Conservation (phyloP, 1,140 invertebrate species). For the Zelostemma sp. region DNA sequence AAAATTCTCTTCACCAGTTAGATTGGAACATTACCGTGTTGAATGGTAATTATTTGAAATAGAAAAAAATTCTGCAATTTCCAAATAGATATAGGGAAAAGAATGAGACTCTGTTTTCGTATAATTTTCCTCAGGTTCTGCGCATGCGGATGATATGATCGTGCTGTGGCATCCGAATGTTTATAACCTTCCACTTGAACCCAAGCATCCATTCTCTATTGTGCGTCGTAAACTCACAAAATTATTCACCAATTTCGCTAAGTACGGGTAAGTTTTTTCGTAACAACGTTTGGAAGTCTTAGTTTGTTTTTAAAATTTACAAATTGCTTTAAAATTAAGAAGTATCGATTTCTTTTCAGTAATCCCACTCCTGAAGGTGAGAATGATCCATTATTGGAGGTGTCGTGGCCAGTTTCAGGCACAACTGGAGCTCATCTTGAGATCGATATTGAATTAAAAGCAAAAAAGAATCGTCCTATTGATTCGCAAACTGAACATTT, state of each 20-base stretch:
- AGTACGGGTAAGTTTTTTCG: slow-evolving; percentile 69
- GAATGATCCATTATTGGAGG: slow-evolving; percentile 12
- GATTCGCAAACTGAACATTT: neutral
- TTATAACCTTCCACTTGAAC: slow-evolving; percentile 71
- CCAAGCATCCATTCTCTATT: slow-evolving; percentile 69
- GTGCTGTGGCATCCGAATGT: slow-evolving; percentile 74
- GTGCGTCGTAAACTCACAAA: slow-evolving; percentile 72
- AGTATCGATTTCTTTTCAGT: slow-evolving; percentile 3
- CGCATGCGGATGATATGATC: slow-evolving; percentile 74
- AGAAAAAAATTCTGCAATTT: neutral
- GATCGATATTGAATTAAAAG: slow-evolving; percentile 16
- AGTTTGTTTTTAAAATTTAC: neutral
- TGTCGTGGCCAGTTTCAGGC: slow-evolving; percentile 20
- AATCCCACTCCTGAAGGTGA: slow-evolving; percentile 21
- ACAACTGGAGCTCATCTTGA: slow-evolving; percentile 18
- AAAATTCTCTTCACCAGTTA: slow-evolving; percentile 12
- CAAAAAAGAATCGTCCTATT: slow-evolving; percentile 20
- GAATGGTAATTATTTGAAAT: slow-evolving; percentile 9
- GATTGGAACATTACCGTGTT: slow-evolving; percentile 10
- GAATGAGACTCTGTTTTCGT: too few species aligned
- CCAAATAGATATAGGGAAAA: too few species aligned
- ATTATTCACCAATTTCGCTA: slow-evolving; percentile 78
- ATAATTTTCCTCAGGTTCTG: slow-evolving; percentile 65
- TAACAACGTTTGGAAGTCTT: too few species aligned
- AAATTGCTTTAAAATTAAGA: neutral